Evolutionary conservation across 1,140 invertebrate genomes (phyloP).

Genomic region (Zaprionus davidi): DNA sequence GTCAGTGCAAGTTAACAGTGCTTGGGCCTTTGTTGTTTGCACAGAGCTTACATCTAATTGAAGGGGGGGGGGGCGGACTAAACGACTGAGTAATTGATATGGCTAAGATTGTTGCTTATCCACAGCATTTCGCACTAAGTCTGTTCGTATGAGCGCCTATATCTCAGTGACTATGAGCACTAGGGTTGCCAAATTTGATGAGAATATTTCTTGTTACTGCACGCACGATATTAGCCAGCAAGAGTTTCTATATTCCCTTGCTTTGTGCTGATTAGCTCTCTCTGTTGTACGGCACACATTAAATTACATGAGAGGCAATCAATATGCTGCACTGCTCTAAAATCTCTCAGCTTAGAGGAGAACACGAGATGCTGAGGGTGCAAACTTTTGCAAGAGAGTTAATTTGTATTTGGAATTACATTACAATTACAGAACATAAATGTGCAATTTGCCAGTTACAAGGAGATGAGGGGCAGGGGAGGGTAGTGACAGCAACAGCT

Average conservation of each 20-base stretch:
- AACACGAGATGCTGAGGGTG: background rate
- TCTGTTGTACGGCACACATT: no score
- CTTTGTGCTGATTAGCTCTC: no score
- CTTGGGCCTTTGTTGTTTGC: constrained; percentile 11
- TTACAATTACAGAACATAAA: constrained; percentile 24
- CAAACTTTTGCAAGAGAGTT: background rate
- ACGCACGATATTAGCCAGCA: no score
- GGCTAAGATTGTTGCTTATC: background rate
- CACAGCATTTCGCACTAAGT: background rate
- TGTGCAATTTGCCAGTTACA: constrained; percentile 12
- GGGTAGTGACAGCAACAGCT: constrained; percentile 13
- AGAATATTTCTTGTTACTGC: no score
- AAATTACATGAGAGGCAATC: no score
- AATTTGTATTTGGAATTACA: constrained; percentile 15
- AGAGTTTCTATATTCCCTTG: no score
- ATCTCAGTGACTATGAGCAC: background rate
- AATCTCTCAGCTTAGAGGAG: background rate
- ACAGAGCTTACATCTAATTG: constrained; percentile 1
- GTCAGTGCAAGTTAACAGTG: constrained; percentile 11
- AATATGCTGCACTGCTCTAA: background rate
- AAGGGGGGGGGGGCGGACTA: background rate
- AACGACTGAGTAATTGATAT: constrained; percentile 4
- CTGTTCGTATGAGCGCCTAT: background rate
- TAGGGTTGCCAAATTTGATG: no score
- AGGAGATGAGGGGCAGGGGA: background rate